phyloP scores from a whole-genome alignment of 1,140 invertebrate genomes.

The Belonocnema kinseyi region DNA sequence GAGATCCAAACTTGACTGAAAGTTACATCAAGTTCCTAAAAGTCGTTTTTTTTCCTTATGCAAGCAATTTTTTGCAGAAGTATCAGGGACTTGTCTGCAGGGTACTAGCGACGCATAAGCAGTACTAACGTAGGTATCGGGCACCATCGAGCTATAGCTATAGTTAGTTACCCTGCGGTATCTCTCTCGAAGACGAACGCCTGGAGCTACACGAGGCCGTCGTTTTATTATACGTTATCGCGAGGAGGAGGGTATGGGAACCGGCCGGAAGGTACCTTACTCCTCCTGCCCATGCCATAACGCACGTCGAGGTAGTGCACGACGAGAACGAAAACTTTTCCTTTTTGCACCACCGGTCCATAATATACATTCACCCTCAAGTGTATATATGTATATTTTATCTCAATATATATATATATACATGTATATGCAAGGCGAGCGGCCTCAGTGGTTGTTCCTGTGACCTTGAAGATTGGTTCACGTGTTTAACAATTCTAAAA shows the following conservation, averaged over 20 bases:
- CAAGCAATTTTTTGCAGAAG: constrained; percentile 5
- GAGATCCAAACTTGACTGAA: constrained; percentile 11
- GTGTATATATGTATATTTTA: neutral
- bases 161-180: constrained; percentile 54
- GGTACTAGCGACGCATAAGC: constrained; percentile 10
- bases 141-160: constrained; percentile 52
- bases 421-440: neutral
- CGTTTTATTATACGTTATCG: constrained; percentile 58
- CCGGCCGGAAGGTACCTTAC: constrained; percentile 63
- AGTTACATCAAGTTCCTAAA: neutral
- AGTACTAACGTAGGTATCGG: constrained; percentile 42
- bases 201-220: constrained; percentile 54
- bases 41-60: neutral
- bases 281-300: constrained; percentile 61
- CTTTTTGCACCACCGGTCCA: constrained; percentile 45
- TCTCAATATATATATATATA: neutral
- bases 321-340: constrained; percentile 47
- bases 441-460: neutral
- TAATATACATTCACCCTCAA: constrained; percentile 23
- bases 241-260: constrained; percentile 71
- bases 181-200: constrained; percentile 55
- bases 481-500: constrained; percentile 15
- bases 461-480: constrained; percentile 19
- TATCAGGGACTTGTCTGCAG: neutral
- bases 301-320: constrained; percentile 61